A percentile compares a stretch with the other conserved stretches of the same genome.
phyloP scores from a whole-genome alignment of 2,888 invertebrate genomes.

The Apamea monoglypha region DNA sequence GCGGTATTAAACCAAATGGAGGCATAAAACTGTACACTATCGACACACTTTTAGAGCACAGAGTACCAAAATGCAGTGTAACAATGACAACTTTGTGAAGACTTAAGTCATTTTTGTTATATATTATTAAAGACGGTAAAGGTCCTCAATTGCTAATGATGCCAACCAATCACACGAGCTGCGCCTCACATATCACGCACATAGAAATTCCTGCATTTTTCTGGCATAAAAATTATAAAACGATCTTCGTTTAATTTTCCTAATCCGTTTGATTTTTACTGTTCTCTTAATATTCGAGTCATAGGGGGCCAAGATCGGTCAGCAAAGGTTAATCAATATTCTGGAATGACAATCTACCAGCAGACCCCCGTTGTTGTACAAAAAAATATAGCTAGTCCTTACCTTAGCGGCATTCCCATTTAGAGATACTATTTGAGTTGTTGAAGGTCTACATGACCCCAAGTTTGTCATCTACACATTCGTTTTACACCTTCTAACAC shows the following conservation, averaged over 20 bases:
- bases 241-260: not conserved
- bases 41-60: conserved; percentile 25
- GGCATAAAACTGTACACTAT: conserved; percentile 30
- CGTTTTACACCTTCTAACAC: not conserved
- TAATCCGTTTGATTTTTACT: not conserved
- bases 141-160: not conserved
- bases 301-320: not conserved
- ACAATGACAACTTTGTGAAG: not conserved
- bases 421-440: not conserved
- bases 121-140: not conserved
- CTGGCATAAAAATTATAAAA: not conserved
- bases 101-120: no score
- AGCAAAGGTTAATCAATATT: not conserved
- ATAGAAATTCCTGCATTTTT: not conserved
- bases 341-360: not conserved
- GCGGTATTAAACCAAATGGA: conserved; percentile 22
- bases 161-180: no score
- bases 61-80: conserved; percentile 8
- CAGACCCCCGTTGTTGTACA: not conserved
- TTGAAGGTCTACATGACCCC: not conserved
- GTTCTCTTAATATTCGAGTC: not conserved
- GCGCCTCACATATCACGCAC: not conserved
- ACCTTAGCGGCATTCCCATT: not conserved
- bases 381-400: not conserved
- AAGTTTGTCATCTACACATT: not conserved